A percentile compares a stretch with the other conserved stretches of the same genome.
These are phyloP conservation scores for Nymphalis io DNA, from an alignment of 1,140 invertebrate genomes.

Conservation along the genomic window DNA sequence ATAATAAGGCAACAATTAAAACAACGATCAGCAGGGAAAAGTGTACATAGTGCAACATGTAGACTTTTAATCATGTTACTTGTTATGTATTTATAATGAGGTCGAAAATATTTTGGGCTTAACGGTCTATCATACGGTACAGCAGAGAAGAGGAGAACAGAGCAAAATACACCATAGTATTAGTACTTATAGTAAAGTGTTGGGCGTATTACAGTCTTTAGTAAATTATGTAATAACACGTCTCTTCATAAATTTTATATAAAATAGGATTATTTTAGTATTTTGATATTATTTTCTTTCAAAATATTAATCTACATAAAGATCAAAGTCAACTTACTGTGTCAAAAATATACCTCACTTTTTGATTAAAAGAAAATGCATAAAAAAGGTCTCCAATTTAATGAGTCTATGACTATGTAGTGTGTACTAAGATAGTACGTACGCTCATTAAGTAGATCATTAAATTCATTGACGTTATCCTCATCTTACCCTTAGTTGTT, in stretches of 20 bases:
- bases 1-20: slow-evolving; percentile 78
- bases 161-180: slow-evolving; percentile 53
- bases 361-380: slow-evolving; percentile 41
- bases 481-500: slow-evolving; percentile 43
- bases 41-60: slow-evolving; percentile 39
- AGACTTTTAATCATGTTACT: background rate
- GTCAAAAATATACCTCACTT: slow-evolving; percentile 22
- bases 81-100: slow-evolving; percentile 11
- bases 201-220: too few species aligned
- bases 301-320: background rate
- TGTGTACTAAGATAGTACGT: slow-evolving; percentile 40
- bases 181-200: slow-evolving; percentile 43
- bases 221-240: slow-evolving; percentile 64
- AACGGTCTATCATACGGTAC: slow-evolving; percentile 52
- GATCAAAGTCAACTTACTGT: slow-evolving; percentile 1
- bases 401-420: slow-evolving; percentile 40
- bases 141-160: slow-evolving; percentile 76
- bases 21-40: slow-evolving; percentile 63
- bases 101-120: slow-evolving; percentile 19
- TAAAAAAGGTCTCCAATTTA: slow-evolving; percentile 39
- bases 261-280: background rate
- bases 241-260: slow-evolving; percentile 26
- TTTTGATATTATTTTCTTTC: background rate
- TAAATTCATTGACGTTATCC: slow-evolving; percentile 42
- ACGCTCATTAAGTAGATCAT: slow-evolving; percentile 48